Percentiles rank a stretch among this genome's conserved stretches.
These are phyloP conservation scores for Xylophagus ater DNA, from an alignment of 2,888 invertebrate genomes.

Conservation along the genomic window DNA sequence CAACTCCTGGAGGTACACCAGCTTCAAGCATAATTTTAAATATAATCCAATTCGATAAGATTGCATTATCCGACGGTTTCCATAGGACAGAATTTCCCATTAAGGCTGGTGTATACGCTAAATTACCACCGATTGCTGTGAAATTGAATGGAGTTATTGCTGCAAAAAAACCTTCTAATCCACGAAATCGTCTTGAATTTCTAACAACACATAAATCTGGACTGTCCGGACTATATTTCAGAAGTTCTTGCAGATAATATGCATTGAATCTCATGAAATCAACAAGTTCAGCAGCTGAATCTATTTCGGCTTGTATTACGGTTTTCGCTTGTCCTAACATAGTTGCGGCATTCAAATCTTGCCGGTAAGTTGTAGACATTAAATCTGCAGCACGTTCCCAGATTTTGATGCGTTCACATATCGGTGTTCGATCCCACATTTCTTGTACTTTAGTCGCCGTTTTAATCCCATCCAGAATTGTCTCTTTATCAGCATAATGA, in stretches of 20 bases:
- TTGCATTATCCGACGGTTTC: slow-evolving; percentile 96
- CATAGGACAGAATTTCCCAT: slow-evolving; percentile 90
- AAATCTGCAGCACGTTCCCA: slow-evolving; percentile 80
- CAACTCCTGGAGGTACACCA: slow-evolving; percentile 88
- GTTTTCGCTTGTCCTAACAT: slow-evolving; percentile 96
- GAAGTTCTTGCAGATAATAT: slow-evolving; percentile 65
- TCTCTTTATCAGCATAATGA: slow-evolving; percentile 72
- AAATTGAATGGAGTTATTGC: slow-evolving; percentile 98
- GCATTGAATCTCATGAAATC: slow-evolving; percentile 84
- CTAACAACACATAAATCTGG: slow-evolving; percentile 54
- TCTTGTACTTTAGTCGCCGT: slow-evolving; percentile 61
- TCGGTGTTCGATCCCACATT: slow-evolving; percentile 74
- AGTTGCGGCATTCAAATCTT: slow-evolving; percentile 81
- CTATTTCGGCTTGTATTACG: slow-evolving; percentile 90
- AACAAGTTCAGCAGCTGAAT: slow-evolving; percentile 84
- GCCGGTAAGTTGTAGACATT: slow-evolving; percentile 76
- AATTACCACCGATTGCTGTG: slow-evolving; percentile 95
- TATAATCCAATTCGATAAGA: slow-evolving; percentile 87
- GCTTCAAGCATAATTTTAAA: slow-evolving; percentile 89
- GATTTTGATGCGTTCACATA: slow-evolving; percentile 66
- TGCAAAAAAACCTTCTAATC: slow-evolving; percentile 92
- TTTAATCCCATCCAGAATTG: slow-evolving; percentile 72
- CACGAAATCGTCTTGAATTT: slow-evolving; percentile 75
- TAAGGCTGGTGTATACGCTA: slow-evolving; percentile 75
- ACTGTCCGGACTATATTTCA: slow-evolving; percentile 82